These are phyloP conservation scores for Ciconia maguari DNA, from an alignment of 2,113 vertebrate genomes.

Conservation along the genomic window DNA sequence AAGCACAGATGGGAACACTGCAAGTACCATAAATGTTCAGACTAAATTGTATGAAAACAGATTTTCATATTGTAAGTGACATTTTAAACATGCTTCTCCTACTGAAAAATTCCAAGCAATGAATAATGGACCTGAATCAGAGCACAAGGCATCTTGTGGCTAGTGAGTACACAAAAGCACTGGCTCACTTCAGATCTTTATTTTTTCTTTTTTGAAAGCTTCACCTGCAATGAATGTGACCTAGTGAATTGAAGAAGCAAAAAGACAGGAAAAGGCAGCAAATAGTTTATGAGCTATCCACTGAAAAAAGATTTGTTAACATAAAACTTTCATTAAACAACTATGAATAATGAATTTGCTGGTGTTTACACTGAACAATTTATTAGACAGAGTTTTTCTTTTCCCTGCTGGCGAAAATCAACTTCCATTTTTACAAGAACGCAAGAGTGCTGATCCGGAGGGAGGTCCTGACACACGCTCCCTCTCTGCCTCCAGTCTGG, in stretches of 20 bases:
- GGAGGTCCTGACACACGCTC: neutral
- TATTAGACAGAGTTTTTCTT: neutral
- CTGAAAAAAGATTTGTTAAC: conserved; percentile 25
- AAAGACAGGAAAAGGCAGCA: neutral
- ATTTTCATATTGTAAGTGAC: conserved; percentile 1
- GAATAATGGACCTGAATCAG: conserved; percentile 27
- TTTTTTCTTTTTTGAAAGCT: neutral
- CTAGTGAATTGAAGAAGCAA: neutral
- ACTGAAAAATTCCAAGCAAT: neutral
- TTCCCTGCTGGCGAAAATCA: neutral
- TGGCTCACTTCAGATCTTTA: neutral
- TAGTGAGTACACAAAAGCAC: neutral
- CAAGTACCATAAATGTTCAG: neutral
- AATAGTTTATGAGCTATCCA: neutral
- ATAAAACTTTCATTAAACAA: conserved; percentile 49
- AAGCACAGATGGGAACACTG: neutral
- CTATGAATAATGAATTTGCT: conserved; percentile 39
- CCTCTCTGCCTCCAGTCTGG: neutral
- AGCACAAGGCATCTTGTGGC: neutral
- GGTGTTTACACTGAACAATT: conserved; percentile 15
- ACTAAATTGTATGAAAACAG: neutral
- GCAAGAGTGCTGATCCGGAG: neutral
- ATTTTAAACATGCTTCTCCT: neutral
- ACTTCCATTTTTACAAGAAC: neutral
- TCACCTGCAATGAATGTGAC: neutral